phyloP scores from a whole-genome alignment of 2,888 invertebrate species.

The Neria commutata region DNA sequence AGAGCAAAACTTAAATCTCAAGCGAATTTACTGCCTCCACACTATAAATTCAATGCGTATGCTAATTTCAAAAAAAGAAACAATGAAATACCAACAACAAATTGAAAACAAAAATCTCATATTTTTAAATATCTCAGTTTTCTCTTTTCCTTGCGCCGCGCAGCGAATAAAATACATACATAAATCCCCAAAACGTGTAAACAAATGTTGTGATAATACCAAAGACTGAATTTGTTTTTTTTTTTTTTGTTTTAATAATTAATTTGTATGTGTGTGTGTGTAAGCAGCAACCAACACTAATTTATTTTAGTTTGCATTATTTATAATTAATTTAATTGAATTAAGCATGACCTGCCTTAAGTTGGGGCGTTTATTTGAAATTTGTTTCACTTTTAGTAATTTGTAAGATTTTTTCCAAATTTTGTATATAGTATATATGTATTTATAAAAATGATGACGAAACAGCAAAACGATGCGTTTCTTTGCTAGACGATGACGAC shows the following conservation, averaged over 20 bases:
- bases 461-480: too few relatives aligned
- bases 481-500: too few relatives aligned
- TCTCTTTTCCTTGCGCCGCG: background rate
- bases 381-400: too few relatives aligned
- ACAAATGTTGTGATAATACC: conserved; percentile 64
- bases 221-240: conserved; percentile 62
- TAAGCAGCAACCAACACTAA: conserved; percentile 18
- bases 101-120: background rate
- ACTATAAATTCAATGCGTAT: conserved; percentile 36
- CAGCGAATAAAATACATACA: conserved; percentile 29
- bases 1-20: background rate
- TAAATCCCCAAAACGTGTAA: conserved; percentile 59
- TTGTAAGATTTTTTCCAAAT: too few relatives aligned
- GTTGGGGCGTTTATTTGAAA: too few relatives aligned
- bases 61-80: conserved; percentile 32
- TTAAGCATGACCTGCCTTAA: conserved; percentile 36
- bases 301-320: conserved; percentile 36
- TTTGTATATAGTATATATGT: too few relatives aligned
- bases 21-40: background rate
- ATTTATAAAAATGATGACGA: too few relatives aligned
- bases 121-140: background rate
- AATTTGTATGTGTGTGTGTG: conserved; percentile 11
- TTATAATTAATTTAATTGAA: conserved; percentile 37
- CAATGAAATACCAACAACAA: conserved; percentile 22
- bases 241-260: conserved; percentile 30